These are phyloP conservation scores for Dryobota labecula DNA, from an alignment of 2,888 invertebrate genomes.

Conservation along the genomic window DNA sequence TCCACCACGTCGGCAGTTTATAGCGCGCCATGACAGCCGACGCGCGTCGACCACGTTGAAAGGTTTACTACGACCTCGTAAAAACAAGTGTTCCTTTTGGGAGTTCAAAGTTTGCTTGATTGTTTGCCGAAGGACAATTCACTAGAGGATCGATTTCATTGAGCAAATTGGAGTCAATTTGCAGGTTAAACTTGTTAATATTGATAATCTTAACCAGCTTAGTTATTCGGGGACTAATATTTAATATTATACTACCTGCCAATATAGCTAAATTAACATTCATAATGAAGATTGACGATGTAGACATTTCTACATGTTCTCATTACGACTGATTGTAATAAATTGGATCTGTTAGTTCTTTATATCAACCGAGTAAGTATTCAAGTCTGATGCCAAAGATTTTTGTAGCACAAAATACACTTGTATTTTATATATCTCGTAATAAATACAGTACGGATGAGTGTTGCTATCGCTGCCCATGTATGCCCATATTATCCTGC, in stretches of 20 bases:
- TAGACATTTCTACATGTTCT: slow-evolving; percentile 12
- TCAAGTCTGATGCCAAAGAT: slow-evolving; percentile 15
- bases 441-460: slow-evolving; percentile 49
- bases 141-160: slow-evolving; percentile 56
- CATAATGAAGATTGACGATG: slow-evolving; percentile 43
- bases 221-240: slow-evolving; percentile 31
- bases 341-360: slow-evolving; percentile 26
- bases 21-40: slow-evolving; percentile 74
- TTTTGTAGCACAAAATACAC: slow-evolving; percentile 30
- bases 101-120: slow-evolving; percentile 74
- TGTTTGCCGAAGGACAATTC: slow-evolving; percentile 59
- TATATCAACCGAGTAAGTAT: slow-evolving; percentile 8
- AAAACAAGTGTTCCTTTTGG: slow-evolving; percentile 77
- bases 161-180: slow-evolving; percentile 44
- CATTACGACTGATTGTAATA: slow-evolving; percentile 47
- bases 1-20: slow-evolving; percentile 78
- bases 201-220: slow-evolving; percentile 30
- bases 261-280: slow-evolving; percentile 51
- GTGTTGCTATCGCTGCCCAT: slow-evolving; percentile 47
- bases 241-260: slow-evolving; percentile 35
- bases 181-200: slow-evolving; percentile 28
- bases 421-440: slow-evolving; percentile 35
- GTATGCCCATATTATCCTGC: slow-evolving; percentile 54
- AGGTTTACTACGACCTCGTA: slow-evolving; percentile 81
- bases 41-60: slow-evolving; percentile 79